phyloP scores from a whole-genome alignment of 2,113 vertebrate species.

The Anhinga rufa region DNA sequence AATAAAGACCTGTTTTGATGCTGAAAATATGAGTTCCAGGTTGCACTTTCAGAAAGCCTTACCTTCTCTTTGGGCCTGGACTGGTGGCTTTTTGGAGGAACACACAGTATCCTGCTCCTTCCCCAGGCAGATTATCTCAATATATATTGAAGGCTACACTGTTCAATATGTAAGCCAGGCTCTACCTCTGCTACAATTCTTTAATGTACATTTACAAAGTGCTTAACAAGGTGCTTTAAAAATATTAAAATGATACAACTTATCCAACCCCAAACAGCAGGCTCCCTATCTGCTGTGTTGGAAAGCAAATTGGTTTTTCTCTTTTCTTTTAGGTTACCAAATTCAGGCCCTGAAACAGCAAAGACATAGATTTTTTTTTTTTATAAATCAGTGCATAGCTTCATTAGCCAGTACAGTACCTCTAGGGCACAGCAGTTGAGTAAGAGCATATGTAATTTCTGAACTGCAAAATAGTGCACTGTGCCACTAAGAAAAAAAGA shows the following conservation, averaged over 20 bases:
- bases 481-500: background rate
- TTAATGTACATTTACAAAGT: background rate
- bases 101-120: accelerated
- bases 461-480: background rate
- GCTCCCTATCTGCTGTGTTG: background rate
- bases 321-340: background rate
- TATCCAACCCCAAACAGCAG: background rate
- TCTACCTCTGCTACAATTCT: background rate
- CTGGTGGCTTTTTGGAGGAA: background rate
- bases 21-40: background rate
- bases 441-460: background rate
- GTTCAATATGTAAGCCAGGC: background rate
- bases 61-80: background rate
- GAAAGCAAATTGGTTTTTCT: background rate
- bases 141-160: background rate
- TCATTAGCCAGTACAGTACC: background rate
- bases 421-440: background rate
- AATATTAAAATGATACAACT: background rate
- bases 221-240: background rate
- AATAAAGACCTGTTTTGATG: background rate
- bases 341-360: background rate
- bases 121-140: background rate
- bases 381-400: background rate
- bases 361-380: background rate
- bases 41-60: background rate